These are phyloP conservation scores for Lacerta agilis DNA, from an alignment of 2,797 vertebrate genomes.

Conservation along the genomic window DNA sequence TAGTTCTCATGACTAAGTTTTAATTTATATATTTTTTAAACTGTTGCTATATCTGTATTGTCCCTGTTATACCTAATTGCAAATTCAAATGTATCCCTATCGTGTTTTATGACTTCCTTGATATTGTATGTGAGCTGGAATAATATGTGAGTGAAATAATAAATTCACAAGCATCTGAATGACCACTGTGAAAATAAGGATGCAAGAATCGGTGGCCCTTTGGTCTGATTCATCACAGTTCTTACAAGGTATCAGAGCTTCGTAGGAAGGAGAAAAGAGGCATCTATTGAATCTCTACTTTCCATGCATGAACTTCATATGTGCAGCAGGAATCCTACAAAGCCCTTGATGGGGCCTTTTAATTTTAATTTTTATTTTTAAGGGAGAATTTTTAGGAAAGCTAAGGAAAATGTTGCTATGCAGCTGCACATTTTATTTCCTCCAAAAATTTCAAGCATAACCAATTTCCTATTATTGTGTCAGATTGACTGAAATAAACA, in stretches of 20 bases:
- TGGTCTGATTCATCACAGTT: neutral
- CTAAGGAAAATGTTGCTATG: conserved; percentile 30
- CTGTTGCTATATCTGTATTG: too few relatives aligned
- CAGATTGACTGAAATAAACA: conserved; percentile 31
- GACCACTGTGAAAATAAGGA: too few relatives aligned
- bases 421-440: conserved; percentile 35
- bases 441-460: conserved; percentile 38
- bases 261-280: neutral
- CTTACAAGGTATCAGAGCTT: neutral
- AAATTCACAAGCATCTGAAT: too few relatives aligned
- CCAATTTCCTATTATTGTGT: conserved; percentile 23
- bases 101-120: too few relatives aligned
- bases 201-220: neutral
- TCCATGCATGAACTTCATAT: neutral
- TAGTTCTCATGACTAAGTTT: too few relatives aligned
- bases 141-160: too few relatives aligned
- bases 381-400: neutral
- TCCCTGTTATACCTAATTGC: too few relatives aligned
- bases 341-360: neutral
- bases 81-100: too few relatives aligned
- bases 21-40: too few relatives aligned
- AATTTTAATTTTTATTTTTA: conserved; percentile 10
- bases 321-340: neutral
- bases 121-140: too few relatives aligned
- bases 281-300: neutral